Conservation (phyloP, 2,113 vertebrate genomes). For the Panthera tigris region DNA sequence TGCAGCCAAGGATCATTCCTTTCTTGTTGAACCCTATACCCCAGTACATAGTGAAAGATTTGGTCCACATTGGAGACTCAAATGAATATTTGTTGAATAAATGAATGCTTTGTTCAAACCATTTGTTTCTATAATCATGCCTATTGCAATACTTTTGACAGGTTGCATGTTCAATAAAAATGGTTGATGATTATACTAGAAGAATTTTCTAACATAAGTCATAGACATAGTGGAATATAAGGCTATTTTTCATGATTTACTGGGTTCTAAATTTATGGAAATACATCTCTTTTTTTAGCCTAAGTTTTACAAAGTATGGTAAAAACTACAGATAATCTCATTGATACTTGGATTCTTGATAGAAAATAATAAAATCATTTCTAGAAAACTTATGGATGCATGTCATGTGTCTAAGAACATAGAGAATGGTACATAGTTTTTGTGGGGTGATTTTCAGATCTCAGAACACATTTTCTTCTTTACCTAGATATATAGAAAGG, state of each 20-base stretch:
- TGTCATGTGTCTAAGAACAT: not conserved
- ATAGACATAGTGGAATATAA: not conserved
- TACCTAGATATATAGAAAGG: not conserved
- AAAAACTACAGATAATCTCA: slow-evolving; percentile 18
- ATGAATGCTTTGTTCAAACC: not conserved
- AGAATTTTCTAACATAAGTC: slow-evolving; percentile 54
- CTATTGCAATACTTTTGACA: not conserved
- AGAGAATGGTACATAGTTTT: not conserved
- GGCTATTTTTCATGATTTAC: slow-evolving; percentile 23
- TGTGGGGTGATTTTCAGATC: not conserved
- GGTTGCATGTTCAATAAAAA: slow-evolving; percentile 39
- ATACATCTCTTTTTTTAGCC: not conserved
- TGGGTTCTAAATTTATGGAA: slow-evolving; percentile 24
- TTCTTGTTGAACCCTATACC: not conserved
- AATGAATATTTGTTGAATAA: slow-evolving; percentile 11
- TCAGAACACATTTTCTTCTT: not conserved
- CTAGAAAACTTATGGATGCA: not conserved
- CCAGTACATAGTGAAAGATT: not conserved
- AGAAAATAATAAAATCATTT: slow-evolving; percentile 33
- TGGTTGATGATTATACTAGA: slow-evolving; percentile 4
- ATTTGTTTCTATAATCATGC: not conserved
- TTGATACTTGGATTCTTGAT: slow-evolving; percentile 22
- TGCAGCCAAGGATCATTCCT: not conserved
- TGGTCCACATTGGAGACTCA: not conserved
- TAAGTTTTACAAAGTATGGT: not conserved